phyloP scores from a whole-genome alignment of 1,140 invertebrate species.

The Leptopilina clavipes region DNA sequence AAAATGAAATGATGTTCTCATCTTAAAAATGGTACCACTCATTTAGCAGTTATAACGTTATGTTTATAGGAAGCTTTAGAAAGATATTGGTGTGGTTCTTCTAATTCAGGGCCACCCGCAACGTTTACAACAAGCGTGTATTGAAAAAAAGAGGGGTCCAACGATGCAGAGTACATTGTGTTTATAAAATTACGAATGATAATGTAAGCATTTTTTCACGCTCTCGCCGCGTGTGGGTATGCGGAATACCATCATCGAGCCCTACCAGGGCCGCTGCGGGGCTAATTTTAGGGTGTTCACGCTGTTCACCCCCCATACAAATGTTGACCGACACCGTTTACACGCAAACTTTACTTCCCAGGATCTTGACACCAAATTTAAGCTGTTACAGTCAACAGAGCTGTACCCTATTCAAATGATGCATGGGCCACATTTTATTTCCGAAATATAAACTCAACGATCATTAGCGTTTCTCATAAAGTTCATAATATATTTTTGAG shows the following conservation, averaged over 20 bases:
- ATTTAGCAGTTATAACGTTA: neutral
- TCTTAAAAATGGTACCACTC: neutral
- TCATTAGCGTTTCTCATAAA: too few species aligned
- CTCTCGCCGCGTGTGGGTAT: constrained; percentile 63
- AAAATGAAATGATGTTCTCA: too few species aligned
- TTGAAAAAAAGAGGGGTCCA: constrained; percentile 44
- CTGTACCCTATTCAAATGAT: too few species aligned
- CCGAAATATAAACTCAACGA: constrained; percentile 10
- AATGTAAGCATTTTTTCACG: constrained; percentile 75
- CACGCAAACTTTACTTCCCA: constrained; percentile 49
- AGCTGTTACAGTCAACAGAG: constrained; percentile 56
- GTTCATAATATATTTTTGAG: too few species aligned
- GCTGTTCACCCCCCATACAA: constrained; percentile 57
- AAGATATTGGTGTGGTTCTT: constrained; percentile 26
- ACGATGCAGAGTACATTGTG: constrained; percentile 52
- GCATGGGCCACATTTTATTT: constrained; percentile 36
- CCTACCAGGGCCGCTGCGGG: constrained; percentile 55
- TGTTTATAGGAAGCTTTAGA: constrained; percentile 14
- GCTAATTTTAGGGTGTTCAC: constrained; percentile 75
- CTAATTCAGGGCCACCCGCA: constrained; percentile 67
- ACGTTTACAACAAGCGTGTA: constrained; percentile 50
- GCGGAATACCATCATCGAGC: constrained; percentile 45
- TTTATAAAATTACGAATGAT: constrained; percentile 75
- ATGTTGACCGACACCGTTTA: constrained; percentile 62
- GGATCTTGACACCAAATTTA: constrained; percentile 51